Evolutionary conservation across 1,140 invertebrate species (phyloP), one percentile per base, ranked within the genome.

Genomic region (Drosophila arizonae): DNA sequence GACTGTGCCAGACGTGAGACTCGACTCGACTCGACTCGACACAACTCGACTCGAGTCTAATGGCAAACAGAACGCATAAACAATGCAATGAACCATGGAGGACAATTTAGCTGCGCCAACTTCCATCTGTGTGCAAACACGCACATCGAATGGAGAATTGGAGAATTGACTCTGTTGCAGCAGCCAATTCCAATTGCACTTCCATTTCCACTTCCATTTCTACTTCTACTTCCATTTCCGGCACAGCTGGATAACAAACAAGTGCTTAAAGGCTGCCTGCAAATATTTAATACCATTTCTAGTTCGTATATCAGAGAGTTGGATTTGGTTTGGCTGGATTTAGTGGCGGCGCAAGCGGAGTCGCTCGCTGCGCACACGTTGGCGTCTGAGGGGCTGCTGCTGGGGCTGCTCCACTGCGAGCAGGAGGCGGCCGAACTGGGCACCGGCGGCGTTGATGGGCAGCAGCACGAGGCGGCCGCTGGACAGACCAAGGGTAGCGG

Each of bases 31-130:
- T 5, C 5, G 28, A 6, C 28, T 30, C 28, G 28, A 30, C 0
- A 0, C 28, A 6, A 30, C 5, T 30, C 13, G 41, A 43, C 13
- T 43, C 1, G 4, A 39, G 36, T 39, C 36, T 11, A 39, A 70
- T 46, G 70, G 56, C 81, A 80, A 81, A 75, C 74, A 79, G 77
- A 66, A 72, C 63, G 82, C 78, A 85, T 81, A 81, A 81, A 81
- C 79, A 81, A 81, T 78, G 79, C 75, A 78, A 71, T 85, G 81
- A 86, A 72, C 74, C 81, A 67, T 76, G 54, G 67, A 64, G 60
- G 21, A 72, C 78, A 70, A 72, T 81, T 69, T 72, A 69, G 60
- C 77, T 80, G 74, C 64, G 78, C 74, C 74, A 82, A 78, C 79
- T 73, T 67, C 50, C 73, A 62, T 24, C 56, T 24, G 64, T 39